phyloP scores from a whole-genome alignment of 1,140 invertebrate species.

The Drosophila melanogaster region Release_6_plus_ISO1_MT NT_033779.5:21998001-21998500 shows the following conservation, averaged over 20 bases:
- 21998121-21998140: no score
- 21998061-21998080: no score
- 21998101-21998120: no score
- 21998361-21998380: slow-evolving; percentile 69
- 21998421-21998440: slow-evolving; percentile 80
- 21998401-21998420: slow-evolving; percentile 59
- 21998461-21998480: slow-evolving; percentile 28
- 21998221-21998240: slow-evolving; percentile 40
- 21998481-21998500: slow-evolving; percentile 82
- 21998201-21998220: slow-evolving; percentile 46
- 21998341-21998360: slow-evolving; percentile 78
- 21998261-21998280: slow-evolving; percentile 23
- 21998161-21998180: no score
- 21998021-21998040: no score
- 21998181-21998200: no score
- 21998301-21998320: neutral
- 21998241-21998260: slow-evolving; percentile 52
- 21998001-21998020: no score
- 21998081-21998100: no score
- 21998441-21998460: slow-evolving; percentile 59
- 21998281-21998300: slow-evolving; percentile 3
- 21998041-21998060: no score
- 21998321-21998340: slow-evolving; percentile 22
- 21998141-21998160: no score
- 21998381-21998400: slow-evolving; percentile 35